These are phyloP conservation scores for Melanostoma scalare DNA, from an alignment of 2,888 invertebrate genomes.

Conservation along the genomic window DNA sequence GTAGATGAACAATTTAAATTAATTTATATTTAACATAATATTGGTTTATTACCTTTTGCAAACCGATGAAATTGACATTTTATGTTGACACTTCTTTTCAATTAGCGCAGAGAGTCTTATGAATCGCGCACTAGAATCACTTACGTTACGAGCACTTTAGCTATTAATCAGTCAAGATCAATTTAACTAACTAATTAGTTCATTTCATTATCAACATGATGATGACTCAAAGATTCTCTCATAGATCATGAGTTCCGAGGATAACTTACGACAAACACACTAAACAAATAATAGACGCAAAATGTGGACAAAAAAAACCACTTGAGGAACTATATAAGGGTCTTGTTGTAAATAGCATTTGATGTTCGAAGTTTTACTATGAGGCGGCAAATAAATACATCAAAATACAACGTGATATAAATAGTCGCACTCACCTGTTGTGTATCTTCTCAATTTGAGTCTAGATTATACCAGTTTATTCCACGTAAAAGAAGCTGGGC, in stretches of 20 bases:
- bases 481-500: slow-evolving; percentile 22
- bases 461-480: slow-evolving; percentile 49
- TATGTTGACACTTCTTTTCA: slow-evolving; percentile 10
- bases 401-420: slow-evolving; percentile 13
- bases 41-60: slow-evolving; percentile 39
- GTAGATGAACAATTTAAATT: slow-evolving; percentile 7
- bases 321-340: background rate
- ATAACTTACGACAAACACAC: background rate
- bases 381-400: slow-evolving; percentile 19
- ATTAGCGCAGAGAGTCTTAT: slow-evolving; percentile 7
- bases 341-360: background rate
- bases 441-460: slow-evolving; percentile 7
- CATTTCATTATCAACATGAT: too few species aligned
- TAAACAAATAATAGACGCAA: background rate
- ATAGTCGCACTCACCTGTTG: slow-evolving; percentile 26
- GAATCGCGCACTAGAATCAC: too few species aligned
- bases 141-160: too few species aligned
- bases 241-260: too few species aligned
- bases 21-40: slow-evolving; percentile 24
- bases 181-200: too few species aligned
- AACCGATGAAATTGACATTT: slow-evolving; percentile 7
- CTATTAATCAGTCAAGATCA: too few species aligned
- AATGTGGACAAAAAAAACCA: slow-evolving; percentile 2
- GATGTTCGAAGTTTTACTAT: slow-evolving; percentile 12
- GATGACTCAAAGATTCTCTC: too few species aligned